Conservation (phyloP, 2,888 invertebrate species). For the Dendrolimus houi region DNA sequence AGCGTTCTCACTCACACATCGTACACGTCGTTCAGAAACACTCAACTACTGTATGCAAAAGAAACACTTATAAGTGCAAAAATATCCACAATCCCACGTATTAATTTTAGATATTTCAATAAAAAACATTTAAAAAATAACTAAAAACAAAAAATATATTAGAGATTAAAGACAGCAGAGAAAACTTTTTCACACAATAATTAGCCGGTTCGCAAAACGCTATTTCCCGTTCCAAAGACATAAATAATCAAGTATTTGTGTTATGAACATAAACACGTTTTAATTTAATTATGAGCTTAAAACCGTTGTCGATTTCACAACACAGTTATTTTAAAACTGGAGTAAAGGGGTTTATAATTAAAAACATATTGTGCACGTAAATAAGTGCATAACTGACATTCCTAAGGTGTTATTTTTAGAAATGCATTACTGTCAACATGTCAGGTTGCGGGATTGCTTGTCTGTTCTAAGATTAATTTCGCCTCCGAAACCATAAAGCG, state of each 20-base stretch:
- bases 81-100: too few relatives aligned
- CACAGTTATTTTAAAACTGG: not conserved
- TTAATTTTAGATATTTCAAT: too few relatives aligned
- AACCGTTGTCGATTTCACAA: not conserved
- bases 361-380: slow-evolving; percentile 2
- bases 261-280: not conserved
- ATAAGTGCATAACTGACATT: slow-evolving; percentile 5
- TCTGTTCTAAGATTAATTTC: not conserved
- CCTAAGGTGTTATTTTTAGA: slow-evolving; percentile 9
- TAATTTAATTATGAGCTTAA: not conserved
- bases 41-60: too few relatives aligned
- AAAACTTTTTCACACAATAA: too few relatives aligned
- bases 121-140: too few relatives aligned
- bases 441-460: not conserved
- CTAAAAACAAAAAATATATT: not conserved
- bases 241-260: not conserved
- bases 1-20: too few relatives aligned
- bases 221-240: not conserved
- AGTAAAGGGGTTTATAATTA: not conserved
- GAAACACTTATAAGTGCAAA: too few relatives aligned
- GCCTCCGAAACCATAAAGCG: too few relatives aligned
- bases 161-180: slow-evolving; percentile 3
- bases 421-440: slow-evolving; percentile 11
- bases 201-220: too few relatives aligned
- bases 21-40: too few relatives aligned